Percentiles rank a stretch among this genome's conserved stretches.
Conservation (phyloP, 2,888 invertebrate genomes). For the Drosophila anceps region DNA sequence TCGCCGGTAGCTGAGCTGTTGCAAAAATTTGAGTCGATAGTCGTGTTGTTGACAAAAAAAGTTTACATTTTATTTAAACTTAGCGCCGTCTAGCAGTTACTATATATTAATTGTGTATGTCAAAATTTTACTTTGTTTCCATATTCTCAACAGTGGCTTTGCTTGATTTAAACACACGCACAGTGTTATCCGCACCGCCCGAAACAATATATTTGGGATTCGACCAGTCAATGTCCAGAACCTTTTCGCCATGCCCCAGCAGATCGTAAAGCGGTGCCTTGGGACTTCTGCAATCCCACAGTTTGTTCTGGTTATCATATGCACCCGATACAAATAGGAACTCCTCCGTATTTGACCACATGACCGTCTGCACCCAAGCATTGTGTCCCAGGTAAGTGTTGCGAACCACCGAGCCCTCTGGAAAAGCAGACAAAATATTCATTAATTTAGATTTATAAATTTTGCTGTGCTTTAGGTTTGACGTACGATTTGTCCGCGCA, state of each 20-base stretch:
- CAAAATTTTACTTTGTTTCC: conserved; percentile 53
- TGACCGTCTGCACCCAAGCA: conserved; percentile 96
- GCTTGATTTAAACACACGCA: conserved; percentile 92
- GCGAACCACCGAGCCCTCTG: conserved; percentile 95
- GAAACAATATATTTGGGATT: conserved; percentile 94
- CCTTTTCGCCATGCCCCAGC: conserved; percentile 96
- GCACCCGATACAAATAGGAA: conserved; percentile 96
- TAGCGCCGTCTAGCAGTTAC: conserved; percentile 42
- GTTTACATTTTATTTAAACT: conserved; percentile 54
- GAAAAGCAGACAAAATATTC: conserved; percentile 59
- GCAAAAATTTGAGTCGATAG: conserved; percentile 21
- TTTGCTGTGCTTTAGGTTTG: too few species aligned
- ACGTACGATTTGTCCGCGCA: conserved; percentile 92
- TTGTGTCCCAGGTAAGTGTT: conserved; percentile 93
- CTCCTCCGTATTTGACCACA: conserved; percentile 94
- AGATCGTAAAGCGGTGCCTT: conserved; percentile 96
- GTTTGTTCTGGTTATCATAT: conserved; percentile 95
- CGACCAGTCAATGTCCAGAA: conserved; percentile 97
- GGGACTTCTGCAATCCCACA: conserved; percentile 98
- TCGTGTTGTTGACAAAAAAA: conserved; percentile 34
- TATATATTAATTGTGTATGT: conserved; percentile 34
- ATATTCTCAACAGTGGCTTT: conserved; percentile 68
- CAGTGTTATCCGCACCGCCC: conserved; percentile 96
- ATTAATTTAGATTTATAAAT: not conserved
- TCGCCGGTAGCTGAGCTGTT: conserved; percentile 42